Evolutionary conservation across 2,113 vertebrate genomes (phyloP).

Genomic region (Asarcornis scutulata): DNA sequence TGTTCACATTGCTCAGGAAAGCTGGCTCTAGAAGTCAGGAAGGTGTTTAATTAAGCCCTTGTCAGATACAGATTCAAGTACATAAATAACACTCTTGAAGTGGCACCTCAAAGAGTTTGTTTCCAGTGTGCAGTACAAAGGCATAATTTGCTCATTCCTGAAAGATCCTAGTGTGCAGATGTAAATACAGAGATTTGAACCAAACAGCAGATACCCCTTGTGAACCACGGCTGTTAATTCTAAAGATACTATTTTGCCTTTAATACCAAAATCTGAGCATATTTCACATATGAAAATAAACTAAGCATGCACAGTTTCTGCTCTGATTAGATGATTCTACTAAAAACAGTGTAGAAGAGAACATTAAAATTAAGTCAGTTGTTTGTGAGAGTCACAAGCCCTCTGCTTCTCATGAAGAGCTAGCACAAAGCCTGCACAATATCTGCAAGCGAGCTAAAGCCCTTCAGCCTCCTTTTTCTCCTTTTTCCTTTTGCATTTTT

Average conservation of each 20-base stretch:
- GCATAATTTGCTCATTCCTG: not conserved
- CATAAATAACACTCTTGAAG: not conserved
- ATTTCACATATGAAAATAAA: not conserved
- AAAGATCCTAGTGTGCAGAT: not conserved
- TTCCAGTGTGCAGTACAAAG: not conserved
- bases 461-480: not conserved
- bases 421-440: not conserved
- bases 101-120: not conserved
- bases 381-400: not conserved
- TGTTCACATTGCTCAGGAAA: not conserved
- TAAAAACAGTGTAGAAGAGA: not conserved
- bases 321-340: not conserved
- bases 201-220: not conserved
- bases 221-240: not conserved
- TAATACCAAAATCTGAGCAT: not conserved
- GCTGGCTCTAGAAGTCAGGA: not conserved
- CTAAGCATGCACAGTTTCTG: not conserved
- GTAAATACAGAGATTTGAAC: not conserved
- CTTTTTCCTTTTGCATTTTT: not conserved
- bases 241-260: not conserved
- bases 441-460: not conserved
- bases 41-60: not conserved
- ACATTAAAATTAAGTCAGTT: not conserved
- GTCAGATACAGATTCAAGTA: not conserved
- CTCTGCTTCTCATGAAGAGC: not conserved